phyloP scores from a whole-genome alignment of 2,888 invertebrate species.

The Andrena dorsata region DNA sequence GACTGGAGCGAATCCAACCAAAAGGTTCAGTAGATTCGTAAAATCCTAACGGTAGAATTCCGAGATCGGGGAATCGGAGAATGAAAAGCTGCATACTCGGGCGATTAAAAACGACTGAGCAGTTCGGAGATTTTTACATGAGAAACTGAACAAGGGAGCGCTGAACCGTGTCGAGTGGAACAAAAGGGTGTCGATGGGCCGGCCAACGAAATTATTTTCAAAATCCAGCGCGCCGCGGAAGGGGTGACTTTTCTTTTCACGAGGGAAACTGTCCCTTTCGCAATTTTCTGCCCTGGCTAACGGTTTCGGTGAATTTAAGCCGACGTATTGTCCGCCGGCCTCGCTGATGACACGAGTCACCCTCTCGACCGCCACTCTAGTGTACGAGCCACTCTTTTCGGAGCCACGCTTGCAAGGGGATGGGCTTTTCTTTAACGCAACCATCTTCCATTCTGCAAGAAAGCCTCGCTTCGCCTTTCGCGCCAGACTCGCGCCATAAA shows the following conservation, averaged over 20 bases:
- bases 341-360: conserved; percentile 58
- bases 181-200: conserved; percentile 11
- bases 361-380: conserved; percentile 61
- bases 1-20: neutral
- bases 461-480: conserved; percentile 25
- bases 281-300: conserved; percentile 28
- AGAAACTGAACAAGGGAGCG: conserved; percentile 1
- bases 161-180: neutral
- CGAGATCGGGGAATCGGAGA: neutral
- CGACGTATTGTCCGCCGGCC: conserved; percentile 47
- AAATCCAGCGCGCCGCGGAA: conserved; percentile 7
- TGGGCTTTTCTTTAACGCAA: conserved; percentile 43
- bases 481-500: neutral
- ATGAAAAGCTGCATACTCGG: neutral
- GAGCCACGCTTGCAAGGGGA: conserved; percentile 52
- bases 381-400: conserved; percentile 62
- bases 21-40: neutral
- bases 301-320: conserved; percentile 50
- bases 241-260: conserved; percentile 27
- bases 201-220: conserved; percentile 36
- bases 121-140: neutral
- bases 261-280: conserved; percentile 37
- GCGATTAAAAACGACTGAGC: neutral
- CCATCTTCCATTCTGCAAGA: conserved; percentile 47
- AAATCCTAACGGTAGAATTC: neutral